Evolutionary conservation across 2,797 vertebrate species (phyloP).

Genomic region (Arremon brunneinucha): DNA sequence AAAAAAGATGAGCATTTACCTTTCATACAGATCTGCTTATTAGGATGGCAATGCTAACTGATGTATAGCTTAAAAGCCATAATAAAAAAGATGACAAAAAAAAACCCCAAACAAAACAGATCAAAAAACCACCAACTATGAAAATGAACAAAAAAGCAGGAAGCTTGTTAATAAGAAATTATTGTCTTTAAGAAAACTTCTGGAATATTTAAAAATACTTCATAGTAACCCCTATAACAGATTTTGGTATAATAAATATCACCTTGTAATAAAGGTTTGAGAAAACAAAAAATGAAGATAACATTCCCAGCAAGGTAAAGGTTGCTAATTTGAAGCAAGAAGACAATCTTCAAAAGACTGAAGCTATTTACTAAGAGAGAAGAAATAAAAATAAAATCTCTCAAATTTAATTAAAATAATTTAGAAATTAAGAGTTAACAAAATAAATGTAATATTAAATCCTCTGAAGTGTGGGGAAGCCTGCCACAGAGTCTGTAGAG

Average conservation of each 20-base stretch:
- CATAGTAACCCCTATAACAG: background rate
- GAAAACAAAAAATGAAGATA: background rate
- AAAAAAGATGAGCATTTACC: background rate
- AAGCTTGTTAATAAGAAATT: background rate
- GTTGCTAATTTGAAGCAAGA: background rate
- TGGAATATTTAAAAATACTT: background rate
- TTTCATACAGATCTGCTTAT: background rate
- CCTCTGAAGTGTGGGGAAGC: background rate
- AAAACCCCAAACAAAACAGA: fast-evolving
- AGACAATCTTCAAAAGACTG: background rate
- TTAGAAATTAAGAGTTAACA: background rate
- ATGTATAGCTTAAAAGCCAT: background rate
- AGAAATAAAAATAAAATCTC: background rate
- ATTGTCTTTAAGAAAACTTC: background rate
- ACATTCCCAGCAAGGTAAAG: background rate
- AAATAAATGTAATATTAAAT: background rate
- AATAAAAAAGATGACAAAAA: background rate
- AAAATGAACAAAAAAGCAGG: fast-evolving
- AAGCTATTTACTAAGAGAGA: background rate
- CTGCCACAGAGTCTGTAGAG: background rate
- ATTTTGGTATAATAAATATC: background rate
- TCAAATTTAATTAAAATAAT: background rate
- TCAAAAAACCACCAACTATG: too few species aligned
- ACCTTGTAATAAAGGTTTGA: background rate
- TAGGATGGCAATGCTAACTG: background rate